Evolutionary conservation across 2,797 vertebrate species (phyloP), one percentile per base, ranked within the genome.

Genomic region (Peromyscus eremicus): DNA sequence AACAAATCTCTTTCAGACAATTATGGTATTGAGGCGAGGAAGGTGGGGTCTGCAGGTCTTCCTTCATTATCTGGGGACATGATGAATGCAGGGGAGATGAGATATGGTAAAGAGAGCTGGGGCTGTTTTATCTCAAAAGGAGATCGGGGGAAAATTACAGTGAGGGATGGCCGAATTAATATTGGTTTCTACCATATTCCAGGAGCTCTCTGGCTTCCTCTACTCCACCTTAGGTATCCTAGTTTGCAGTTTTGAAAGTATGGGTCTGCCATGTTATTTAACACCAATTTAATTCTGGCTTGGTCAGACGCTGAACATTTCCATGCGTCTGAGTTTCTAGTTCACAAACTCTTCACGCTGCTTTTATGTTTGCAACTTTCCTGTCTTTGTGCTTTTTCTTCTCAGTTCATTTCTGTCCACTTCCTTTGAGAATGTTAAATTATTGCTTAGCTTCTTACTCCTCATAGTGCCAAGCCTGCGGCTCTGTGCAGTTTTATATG

Each of bases 391-490:
- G 49, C 5, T 60, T 86, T 89, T 93, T 86, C 92, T 90, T 88
- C n/a, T 86, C 57, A 43, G 71, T 96, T 94, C 6, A 79, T 89
- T 89, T 94, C 29, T 87, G 46, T 55, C 79, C 81, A 6, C 86
- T 89, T 94, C 75, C 64, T 92, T 96, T 87, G 86, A 60, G 55
- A 79, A 77, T 49, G 82, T 91, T 95, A 76, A 92, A 82, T 93
- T 87, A 32, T 87, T 70, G 92, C 60, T 77, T 62, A 94, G 37
- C 52, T 77, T 96, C 40, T 70, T 55, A 21, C 76, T 92, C 80
- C 86, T 94, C 70, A 5, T 60, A 57, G 68, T 40, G 60, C 94
- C 55, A 91, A 71, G 84, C 6, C 19, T 82, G 86, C 73, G 43
- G 6, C 79, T 77, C 82, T 75, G 95, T 93, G 68, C 79, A 87